These are phyloP conservation scores for Clinocottus analis DNA, from an alignment of 2,113 vertebrate genomes.

Conservation along the genomic window DNA sequence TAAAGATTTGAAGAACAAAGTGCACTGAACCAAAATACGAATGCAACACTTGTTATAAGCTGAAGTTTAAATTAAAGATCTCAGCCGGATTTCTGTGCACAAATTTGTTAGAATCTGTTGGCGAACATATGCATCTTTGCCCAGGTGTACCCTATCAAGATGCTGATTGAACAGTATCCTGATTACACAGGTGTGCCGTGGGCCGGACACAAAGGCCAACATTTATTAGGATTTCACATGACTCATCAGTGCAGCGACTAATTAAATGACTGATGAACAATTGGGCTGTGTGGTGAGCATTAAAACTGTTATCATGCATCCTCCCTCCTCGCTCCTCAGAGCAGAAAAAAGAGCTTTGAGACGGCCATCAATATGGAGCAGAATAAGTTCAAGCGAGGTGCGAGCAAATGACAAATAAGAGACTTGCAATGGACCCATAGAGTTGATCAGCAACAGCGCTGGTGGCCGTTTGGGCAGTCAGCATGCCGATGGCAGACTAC, in stretches of 20 bases:
- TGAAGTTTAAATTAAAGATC: background rate
- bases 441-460: background rate
- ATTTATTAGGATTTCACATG: background rate
- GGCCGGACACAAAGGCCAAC: background rate
- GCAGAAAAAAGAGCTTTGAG: no score
- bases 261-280: no score
- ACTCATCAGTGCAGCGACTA: background rate
- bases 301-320: no score
- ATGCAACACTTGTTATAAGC: background rate
- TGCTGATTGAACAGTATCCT: background rate
- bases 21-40: background rate
- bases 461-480: background rate
- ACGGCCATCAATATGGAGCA: no score
- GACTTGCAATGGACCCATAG: no score
- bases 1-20: background rate
- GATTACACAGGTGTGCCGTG: background rate
- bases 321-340: no score
- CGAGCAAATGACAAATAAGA: no score
- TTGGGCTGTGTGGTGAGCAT: no score
- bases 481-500: background rate
- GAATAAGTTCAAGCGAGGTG: no score
- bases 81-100: background rate
- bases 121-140: background rate
- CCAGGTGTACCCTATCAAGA: background rate
- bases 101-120: background rate